These are phyloP conservation scores for Enteromius afrohamiltoni DNA, from an alignment of 2,797 vertebrate species.

Conservation along the genomic window DNA sequence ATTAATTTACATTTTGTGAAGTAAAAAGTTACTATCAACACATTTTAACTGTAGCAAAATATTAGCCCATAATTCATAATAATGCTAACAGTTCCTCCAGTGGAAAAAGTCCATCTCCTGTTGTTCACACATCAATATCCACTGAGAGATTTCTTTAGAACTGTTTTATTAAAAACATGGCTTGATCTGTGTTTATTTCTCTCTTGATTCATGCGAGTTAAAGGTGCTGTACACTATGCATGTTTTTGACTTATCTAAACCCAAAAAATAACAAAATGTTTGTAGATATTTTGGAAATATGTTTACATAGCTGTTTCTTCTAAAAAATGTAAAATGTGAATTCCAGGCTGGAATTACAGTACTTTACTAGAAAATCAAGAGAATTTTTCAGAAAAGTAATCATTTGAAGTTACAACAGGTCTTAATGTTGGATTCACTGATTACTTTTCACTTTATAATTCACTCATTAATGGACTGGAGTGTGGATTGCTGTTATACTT, in stretches of 20 bases:
- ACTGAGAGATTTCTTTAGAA: neutral
- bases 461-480: neutral
- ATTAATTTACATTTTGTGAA: neutral
- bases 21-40: too few species aligned
- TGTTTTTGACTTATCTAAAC: too few species aligned
- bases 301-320: too few species aligned
- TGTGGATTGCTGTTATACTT: neutral
- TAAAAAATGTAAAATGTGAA: too few species aligned
- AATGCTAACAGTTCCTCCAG: neutral
- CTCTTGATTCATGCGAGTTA: neutral
- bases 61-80: neutral
- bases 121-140: neutral
- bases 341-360: too few species aligned
- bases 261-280: too few species aligned
- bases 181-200: neutral
- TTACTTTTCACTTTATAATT: neutral
- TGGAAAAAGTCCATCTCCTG: neutral
- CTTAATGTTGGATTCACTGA: neutral
- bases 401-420: neutral
- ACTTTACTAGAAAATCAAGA: too few species aligned
- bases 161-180: neutral
- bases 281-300: too few species aligned
- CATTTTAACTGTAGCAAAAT: neutral
- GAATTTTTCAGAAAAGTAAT: neutral
- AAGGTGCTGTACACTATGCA: too few species aligned